These are phyloP conservation scores for Semicossyphus pulcher DNA, from an alignment of 2,113 vertebrate genomes.

Conservation along the genomic window DNA sequence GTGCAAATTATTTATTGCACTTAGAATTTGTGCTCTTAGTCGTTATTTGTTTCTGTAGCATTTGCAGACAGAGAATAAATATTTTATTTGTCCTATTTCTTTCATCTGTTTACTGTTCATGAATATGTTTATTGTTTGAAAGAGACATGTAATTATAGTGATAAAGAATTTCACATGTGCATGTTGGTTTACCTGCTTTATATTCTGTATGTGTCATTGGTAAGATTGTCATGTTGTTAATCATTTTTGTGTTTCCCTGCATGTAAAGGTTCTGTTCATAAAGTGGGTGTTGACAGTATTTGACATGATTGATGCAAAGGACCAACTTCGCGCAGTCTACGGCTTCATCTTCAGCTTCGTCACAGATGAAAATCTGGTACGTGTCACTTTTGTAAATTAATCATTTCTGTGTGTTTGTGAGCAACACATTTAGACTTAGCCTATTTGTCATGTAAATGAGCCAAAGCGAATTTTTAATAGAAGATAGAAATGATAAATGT, in stretches of 20 bases:
- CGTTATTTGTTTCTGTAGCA: too few species aligned
- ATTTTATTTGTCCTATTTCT: too few species aligned
- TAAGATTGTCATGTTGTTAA: too few species aligned
- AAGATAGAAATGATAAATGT: too few species aligned
- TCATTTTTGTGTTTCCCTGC: not conserved
- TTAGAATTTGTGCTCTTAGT: not conserved
- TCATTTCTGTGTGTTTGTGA: too few species aligned
- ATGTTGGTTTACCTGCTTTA: not conserved
- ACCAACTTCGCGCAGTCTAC: constrained; percentile 89
- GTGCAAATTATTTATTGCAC: not conserved
- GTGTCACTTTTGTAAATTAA: constrained; percentile 37
- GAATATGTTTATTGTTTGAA: too few species aligned
- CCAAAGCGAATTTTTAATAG: too few species aligned
- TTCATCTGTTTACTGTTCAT: not conserved
- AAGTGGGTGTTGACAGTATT: constrained; percentile 94
- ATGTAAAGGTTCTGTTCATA: constrained; percentile 88
- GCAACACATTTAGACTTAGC: too few species aligned
- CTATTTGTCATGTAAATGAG: too few species aligned
- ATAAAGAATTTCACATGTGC: too few species aligned
- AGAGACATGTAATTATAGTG: too few species aligned
- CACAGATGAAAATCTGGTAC: constrained; percentile 90
- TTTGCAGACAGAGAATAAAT: too few species aligned
- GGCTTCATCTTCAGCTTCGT: constrained; percentile 93
- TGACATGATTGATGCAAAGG: constrained; percentile 92
- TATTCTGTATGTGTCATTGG: not conserved